Evolutionary conservation across 1,140 invertebrate genomes (phyloP).

Genomic region (Conopomorpha cramerella): DNA sequence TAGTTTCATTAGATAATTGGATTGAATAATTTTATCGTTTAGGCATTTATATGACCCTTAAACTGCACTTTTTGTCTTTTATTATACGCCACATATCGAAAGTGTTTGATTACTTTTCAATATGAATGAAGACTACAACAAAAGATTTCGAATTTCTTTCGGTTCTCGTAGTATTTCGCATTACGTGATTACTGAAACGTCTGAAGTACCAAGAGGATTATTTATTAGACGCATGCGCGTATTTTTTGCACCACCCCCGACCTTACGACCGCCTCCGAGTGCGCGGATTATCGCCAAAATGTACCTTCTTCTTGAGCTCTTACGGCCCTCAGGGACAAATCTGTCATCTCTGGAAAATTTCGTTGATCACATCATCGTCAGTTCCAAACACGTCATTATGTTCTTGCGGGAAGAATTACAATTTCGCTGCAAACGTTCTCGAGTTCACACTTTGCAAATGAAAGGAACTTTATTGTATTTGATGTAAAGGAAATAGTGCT

Average conservation of each 20-base stretch:
- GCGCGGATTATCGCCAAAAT: conserved; percentile 33
- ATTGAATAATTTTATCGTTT: too few relatives aligned
- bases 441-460: conserved; percentile 15
- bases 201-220: too few relatives aligned
- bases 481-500: conserved; percentile 18
- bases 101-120: too few relatives aligned
- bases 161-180: too few relatives aligned
- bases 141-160: too few relatives aligned
- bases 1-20: too few relatives aligned
- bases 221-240: conserved; percentile 38
- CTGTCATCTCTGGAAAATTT: conserved; percentile 32
- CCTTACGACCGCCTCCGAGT: conserved; percentile 51
- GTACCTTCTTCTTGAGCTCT: conserved; percentile 31
- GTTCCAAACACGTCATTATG: conserved; percentile 52
- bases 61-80: too few relatives aligned
- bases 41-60: too few relatives aligned
- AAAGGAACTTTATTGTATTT: conserved; percentile 12
- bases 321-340: conserved; percentile 22
- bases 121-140: too few relatives aligned
- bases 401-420: conserved; percentile 46
- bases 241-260: conserved; percentile 50
- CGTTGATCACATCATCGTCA: conserved; percentile 31
- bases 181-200: too few relatives aligned
- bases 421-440: conserved; percentile 33
- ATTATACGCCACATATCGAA: too few relatives aligned